Conservation (phyloP, 2,888 invertebrate species). For the Slavum lentiscoides region DNA sequence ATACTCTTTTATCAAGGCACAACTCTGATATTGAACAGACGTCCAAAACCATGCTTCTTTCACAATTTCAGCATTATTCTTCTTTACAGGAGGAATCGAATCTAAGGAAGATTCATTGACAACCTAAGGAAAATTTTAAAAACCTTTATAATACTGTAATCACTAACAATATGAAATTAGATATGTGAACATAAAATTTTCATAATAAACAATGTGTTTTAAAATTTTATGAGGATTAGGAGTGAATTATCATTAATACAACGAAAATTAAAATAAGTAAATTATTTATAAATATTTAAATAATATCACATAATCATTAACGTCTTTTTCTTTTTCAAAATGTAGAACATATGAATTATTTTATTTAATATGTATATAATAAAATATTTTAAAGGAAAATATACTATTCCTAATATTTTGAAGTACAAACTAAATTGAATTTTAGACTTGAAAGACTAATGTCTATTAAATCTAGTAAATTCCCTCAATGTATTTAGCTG, state of each 20-base stretch:
- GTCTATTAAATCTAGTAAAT: too few relatives aligned
- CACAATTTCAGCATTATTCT: conserved; percentile 73
- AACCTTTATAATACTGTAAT: not conserved
- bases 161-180: not conserved
- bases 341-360: not conserved
- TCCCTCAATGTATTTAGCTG: too few relatives aligned
- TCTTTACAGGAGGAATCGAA: conserved; percentile 68
- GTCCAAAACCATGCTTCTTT: conserved; percentile 99
- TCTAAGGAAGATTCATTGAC: conserved; percentile 79
- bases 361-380: not conserved
- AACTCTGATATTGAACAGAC: conserved; percentile 92
- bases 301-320: too few relatives aligned
- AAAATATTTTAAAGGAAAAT: not conserved
- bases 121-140: conserved; percentile 41
- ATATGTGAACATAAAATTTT: too few relatives aligned
- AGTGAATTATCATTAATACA: not conserved
- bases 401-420: not conserved
- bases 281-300: not conserved
- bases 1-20: conserved; percentile 88
- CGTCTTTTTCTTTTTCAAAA: not conserved
- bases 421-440: too few relatives aligned
- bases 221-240: too few relatives aligned
- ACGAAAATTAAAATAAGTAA: not conserved
- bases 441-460: too few relatives aligned
- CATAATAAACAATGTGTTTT: too few relatives aligned